Base-by-base conservation (phyloP, 2,888 invertebrate genomes). In the Chymomyza fuscimana region DNA sequence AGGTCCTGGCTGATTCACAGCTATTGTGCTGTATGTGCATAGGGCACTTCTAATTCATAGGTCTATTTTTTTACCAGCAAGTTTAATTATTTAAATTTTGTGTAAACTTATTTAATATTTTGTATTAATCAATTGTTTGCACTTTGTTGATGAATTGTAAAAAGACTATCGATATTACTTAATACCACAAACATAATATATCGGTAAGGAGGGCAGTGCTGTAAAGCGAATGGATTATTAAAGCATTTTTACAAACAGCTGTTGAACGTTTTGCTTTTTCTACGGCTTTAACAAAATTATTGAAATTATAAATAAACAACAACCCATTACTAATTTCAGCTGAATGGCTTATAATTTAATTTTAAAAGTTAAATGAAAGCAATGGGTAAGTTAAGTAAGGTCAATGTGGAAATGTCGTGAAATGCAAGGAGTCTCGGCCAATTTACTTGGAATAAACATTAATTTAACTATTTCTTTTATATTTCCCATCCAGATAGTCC, bases 301-400 rank as follows among this genome's bases (percentile, higher is more conserved):
- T 46, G 40, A 12, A 46, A 46, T 46, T 65, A 60, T 74, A 64
- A 65, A 63, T 67, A 74, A 74, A 67, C 67, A 73, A 73, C 65
- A 65, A 36, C 12, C 5, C 0, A 0, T 1, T 32, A 32, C 25
- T 25, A 32, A 32, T 32, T 32, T 46, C 4, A 46, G 40, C 12
- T 46, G 12, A 12, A 46, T 46, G 40, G 40, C 40, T 46, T 46
- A 46, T 46, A 12, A 12, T 3, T 46, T 46, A 12, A 46, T 46
- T 46, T 12, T 46, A 15, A 46, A 46, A 10, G 12, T 46, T 12
- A 12, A 12, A 10, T 46, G 10, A 46, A 22, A 29, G 65, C 50
- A 67, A 74, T 74, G 74, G 74, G 74, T 74, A 67, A 70, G 61
- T 25, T 1, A 2, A 6, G 12, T 22, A 6, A 6, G 0, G 15